These are phyloP conservation scores for Creontiades dilutus DNA, from an alignment of 2,888 invertebrate genomes.

Conservation along the genomic window DNA sequence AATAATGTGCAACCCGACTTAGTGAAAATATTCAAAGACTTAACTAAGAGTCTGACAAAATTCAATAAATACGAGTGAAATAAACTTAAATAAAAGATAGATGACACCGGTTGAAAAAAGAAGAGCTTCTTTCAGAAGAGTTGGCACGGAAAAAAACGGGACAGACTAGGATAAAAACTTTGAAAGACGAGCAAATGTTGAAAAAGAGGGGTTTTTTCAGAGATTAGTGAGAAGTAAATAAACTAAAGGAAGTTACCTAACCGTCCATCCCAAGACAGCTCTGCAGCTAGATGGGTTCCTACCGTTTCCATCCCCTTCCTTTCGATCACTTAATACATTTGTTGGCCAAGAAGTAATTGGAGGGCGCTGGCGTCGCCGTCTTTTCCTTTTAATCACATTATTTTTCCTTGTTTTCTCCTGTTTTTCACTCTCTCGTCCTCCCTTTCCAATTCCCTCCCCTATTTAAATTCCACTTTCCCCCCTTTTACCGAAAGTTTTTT, in stretches of 20 bases:
- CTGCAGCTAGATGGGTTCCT: neutral
- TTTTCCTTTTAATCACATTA: constrained; percentile 7
- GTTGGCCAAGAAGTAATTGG: constrained; percentile 55
- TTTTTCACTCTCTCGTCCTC: neutral
- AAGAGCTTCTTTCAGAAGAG: neutral
- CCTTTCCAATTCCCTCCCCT: neutral
- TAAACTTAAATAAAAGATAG: neutral
- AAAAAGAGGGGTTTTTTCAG: constrained; percentile 33
- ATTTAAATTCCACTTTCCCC: constrained; percentile 6
- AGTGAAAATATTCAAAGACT: no score
- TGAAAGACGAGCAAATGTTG: neutral
- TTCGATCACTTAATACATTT: constrained; percentile 49
- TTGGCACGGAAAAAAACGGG: neutral
- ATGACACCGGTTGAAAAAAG: neutral
- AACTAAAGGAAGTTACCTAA: constrained; percentile 45
- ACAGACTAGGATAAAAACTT: neutral
- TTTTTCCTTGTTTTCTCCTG: constrained; percentile 12
- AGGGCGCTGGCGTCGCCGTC: constrained; percentile 8
- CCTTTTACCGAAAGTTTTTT: constrained; percentile 8
- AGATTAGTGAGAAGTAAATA: constrained; percentile 61
- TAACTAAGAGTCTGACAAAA: no score
- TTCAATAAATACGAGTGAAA: no score
- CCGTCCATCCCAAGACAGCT: neutral
- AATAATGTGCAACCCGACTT: no score
- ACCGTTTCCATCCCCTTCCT: neutral